These are phyloP conservation scores for Luperina nickerlii DNA, from an alignment of 2,888 invertebrate species.

Conservation along the genomic window DNA sequence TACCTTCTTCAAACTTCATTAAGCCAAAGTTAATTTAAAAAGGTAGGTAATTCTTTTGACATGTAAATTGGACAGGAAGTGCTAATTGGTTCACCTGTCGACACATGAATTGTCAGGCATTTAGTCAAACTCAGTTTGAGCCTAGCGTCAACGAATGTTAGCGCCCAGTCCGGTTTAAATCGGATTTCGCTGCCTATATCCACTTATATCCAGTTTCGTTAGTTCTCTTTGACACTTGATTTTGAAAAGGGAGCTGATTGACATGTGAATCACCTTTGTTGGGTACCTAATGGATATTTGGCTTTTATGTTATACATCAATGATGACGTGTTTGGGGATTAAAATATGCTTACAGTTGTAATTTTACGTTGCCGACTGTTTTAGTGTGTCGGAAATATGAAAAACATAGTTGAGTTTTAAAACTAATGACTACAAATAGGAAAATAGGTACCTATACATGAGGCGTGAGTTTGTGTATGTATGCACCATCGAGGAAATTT, in stretches of 20 bases:
- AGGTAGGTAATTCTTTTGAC: conserved; percentile 73
- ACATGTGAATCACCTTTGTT: conserved; percentile 44
- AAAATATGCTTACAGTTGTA: no score
- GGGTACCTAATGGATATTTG: conserved; percentile 42
- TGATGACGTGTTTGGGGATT: neutral
- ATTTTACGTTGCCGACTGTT: neutral
- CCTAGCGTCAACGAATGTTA: conserved; percentile 48
- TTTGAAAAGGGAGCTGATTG: conserved; percentile 67
- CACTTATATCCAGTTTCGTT: conserved; percentile 72
- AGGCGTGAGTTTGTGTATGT: no score
- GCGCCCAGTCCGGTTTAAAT: conserved; percentile 71
- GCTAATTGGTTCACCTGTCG: conserved; percentile 72
- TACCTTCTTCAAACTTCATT: conserved; percentile 63
- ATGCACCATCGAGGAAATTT: no score
- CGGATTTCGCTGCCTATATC: conserved; percentile 72
- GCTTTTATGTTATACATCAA: conserved; percentile 10
- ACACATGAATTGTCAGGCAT: conserved; percentile 64
- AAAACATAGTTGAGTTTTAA: neutral
- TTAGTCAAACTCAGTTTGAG: conserved; percentile 63
- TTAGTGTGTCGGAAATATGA: neutral
- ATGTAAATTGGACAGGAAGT: conserved; percentile 72
- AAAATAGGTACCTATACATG: neutral
- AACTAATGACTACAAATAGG: neutral
- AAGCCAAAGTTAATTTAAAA: conserved; percentile 64
- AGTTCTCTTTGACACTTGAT: conserved; percentile 70